Conservation (phyloP, 2,797 vertebrate genomes). For the Gymnodraco acuticeps region DNA sequence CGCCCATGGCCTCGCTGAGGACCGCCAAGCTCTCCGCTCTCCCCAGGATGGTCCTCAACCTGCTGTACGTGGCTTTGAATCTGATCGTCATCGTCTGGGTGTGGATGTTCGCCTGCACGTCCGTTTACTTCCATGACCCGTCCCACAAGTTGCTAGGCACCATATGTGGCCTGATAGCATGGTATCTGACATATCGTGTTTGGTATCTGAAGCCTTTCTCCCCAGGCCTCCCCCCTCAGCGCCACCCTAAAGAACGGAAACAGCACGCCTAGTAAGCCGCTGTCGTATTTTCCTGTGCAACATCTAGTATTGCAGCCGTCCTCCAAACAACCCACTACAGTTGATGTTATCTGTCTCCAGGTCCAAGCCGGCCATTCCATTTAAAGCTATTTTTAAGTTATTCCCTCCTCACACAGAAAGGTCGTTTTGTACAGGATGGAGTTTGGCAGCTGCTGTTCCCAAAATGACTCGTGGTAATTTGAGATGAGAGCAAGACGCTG, state of each 20-base stretch:
- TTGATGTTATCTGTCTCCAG: constrained; percentile 25
- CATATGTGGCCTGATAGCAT: constrained; percentile 86
- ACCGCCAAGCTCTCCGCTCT: constrained; percentile 47
- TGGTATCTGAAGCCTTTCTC: constrained; percentile 92
- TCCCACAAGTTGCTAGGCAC: constrained; percentile 91
- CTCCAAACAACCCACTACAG: constrained; percentile 36
- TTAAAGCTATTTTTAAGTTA: constrained; percentile 62
- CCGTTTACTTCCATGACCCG: constrained; percentile 92
- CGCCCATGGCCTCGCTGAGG: constrained; percentile 84
- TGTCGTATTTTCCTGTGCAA: neutral
- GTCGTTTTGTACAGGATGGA: constrained; percentile 39
- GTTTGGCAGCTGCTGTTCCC: constrained; percentile 73
- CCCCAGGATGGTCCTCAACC: constrained; percentile 69
- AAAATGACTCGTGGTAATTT: constrained; percentile 73
- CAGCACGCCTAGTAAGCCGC: constrained; percentile 58
- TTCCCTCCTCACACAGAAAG: constrained; percentile 56
- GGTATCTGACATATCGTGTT: constrained; percentile 90
- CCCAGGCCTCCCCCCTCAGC: constrained; percentile 89
- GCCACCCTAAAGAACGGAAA: constrained; percentile 65
- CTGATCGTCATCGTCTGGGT: constrained; percentile 88
- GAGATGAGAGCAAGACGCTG: constrained; percentile 58
- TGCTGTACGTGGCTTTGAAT: constrained; percentile 89
- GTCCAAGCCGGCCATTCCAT: constrained; percentile 53
- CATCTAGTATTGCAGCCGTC: constrained; percentile 1
- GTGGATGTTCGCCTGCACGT: constrained; percentile 94